Percentiles rank a stretch among this genome's conserved stretches.
These are phyloP conservation scores for Lepus timidus DNA, from an alignment of 2,113 vertebrate species.

Conservation along the genomic window DNA sequence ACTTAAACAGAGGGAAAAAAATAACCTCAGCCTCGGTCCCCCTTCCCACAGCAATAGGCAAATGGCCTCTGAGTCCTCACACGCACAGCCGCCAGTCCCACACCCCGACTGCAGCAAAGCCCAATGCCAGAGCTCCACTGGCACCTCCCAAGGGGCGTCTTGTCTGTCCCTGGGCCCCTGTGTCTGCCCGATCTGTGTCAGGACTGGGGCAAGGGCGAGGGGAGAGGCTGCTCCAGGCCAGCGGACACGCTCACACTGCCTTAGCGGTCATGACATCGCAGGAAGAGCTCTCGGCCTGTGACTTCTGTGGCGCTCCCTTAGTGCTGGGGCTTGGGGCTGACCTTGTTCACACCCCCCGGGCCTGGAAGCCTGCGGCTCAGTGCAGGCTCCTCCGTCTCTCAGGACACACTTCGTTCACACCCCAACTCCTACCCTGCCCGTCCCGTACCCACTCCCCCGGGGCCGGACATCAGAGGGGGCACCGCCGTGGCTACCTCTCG, in stretches of 20 bases:
- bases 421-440: too few species aligned
- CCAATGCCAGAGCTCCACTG: background rate
- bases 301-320: background rate
- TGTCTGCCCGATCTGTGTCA: background rate
- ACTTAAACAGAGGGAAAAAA: background rate
- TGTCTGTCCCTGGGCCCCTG: background rate
- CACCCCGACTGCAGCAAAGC: background rate
- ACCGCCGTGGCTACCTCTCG: too few species aligned
- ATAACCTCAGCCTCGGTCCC: background rate
- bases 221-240: accelerated
- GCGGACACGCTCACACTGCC: too few species aligned
- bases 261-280: too few species aligned
- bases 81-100: background rate
- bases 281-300: background rate
- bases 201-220: background rate
- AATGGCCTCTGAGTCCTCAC: background rate
- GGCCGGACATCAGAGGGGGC: background rate
- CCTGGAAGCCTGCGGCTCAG: background rate
- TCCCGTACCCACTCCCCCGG: background rate
- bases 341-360: too few species aligned
- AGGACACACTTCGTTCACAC: background rate
- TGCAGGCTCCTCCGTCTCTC: background rate
- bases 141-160: background rate
- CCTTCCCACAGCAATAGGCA: background rate
- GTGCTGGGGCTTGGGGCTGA: background rate